Conservation (phyloP, 2,113 vertebrate genomes). For the Sminthopsis crassicaudata region DNA sequence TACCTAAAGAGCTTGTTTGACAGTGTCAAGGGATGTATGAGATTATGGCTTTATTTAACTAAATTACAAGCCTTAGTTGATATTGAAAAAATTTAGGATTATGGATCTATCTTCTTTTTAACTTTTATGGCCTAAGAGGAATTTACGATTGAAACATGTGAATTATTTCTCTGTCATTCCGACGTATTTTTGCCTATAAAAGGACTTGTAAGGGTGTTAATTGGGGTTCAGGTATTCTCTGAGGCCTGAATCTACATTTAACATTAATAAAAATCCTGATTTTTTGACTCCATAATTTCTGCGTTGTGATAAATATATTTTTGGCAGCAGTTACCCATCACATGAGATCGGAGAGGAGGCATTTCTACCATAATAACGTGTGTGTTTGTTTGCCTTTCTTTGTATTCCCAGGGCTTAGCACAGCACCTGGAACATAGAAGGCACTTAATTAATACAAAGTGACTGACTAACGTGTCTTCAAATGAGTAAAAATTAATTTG, state of each 20-base stretch:
- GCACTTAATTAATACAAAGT: not conserved
- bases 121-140: not conserved
- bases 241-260: not conserved
- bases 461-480: not conserved
- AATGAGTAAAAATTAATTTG: not conserved
- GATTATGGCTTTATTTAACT: not conserved
- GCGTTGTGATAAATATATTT: not conserved
- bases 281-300: not conserved
- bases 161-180: not conserved
- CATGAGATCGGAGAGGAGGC: not conserved
- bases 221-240: not conserved
- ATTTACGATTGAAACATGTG: not conserved
- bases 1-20: not conserved
- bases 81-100: not conserved
- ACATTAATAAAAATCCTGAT: not conserved
- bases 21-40: not conserved
- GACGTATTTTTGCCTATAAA: not conserved
- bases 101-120: not conserved
- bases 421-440: not conserved
- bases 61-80: not conserved
- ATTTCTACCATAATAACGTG: not conserved
- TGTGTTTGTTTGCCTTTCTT: not conserved
- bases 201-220: not conserved
- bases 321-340: not conserved
- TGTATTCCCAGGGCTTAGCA: not conserved